Percentiles rank a stretch among this genome's conserved stretches.
Evolutionary conservation across 2,113 vertebrate species (phyloP).

Genomic region (Columba janthina): DNA sequence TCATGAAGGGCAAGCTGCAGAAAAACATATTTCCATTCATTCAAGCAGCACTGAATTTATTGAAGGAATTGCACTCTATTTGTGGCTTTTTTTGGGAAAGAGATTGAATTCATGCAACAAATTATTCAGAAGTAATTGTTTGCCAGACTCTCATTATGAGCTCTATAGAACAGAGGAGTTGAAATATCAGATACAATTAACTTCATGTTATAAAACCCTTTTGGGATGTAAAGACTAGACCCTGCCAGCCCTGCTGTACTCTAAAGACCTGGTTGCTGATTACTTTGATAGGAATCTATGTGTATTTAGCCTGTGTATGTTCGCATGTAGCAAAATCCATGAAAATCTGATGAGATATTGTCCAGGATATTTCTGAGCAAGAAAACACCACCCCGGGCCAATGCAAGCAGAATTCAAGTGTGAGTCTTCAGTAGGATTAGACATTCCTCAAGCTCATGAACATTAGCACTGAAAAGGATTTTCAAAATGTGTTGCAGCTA

Average conservation of each 20-base stretch:
- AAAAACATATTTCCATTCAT: not conserved
- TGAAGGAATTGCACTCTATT: not conserved
- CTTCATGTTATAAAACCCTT: constrained; percentile 33
- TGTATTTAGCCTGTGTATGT: not conserved
- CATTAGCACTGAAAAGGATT: not conserved
- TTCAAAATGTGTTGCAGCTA: not conserved
- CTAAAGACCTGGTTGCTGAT: not conserved
- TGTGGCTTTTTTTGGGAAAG: not conserved
- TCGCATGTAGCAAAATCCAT: not conserved
- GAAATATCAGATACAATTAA: constrained; percentile 39
- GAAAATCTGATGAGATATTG: not conserved
- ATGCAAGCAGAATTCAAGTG: not conserved
- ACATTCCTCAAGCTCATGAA: not conserved
- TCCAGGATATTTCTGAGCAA: not conserved
- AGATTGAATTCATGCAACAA: constrained; percentile 19
- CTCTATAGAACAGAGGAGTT: constrained; percentile 8
- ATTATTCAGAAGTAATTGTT: constrained; percentile 46
- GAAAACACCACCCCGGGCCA: not conserved
- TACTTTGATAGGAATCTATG: not conserved
- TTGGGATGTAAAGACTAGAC: not conserved
- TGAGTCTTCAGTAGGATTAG: not conserved
- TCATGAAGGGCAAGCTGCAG: not conserved
- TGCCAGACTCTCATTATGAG: constrained; percentile 29
- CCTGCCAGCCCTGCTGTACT: not conserved
- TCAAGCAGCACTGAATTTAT: not conserved